Percentiles rank a stretch among this genome's conserved stretches.
These are phyloP conservation scores for Ptyas mucosa DNA, from an alignment of 2,113 vertebrate genomes.

Conservation along the genomic window DNA sequence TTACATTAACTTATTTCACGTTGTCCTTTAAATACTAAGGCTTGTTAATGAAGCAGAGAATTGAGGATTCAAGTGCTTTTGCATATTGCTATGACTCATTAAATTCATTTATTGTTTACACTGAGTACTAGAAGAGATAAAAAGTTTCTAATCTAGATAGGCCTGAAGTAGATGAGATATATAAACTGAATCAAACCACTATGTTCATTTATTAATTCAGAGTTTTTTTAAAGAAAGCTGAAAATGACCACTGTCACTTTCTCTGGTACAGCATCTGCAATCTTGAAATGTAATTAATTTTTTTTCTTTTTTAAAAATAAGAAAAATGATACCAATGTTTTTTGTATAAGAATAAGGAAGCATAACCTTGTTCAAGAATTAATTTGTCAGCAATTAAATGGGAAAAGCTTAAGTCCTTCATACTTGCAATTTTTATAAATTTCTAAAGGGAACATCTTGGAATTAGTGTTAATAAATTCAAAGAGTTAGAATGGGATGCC, in stretches of 20 bases:
- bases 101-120: not conserved
- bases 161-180: not conserved
- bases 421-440: not conserved
- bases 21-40: not conserved
- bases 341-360: not conserved
- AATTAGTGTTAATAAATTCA: not conserved
- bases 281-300: not conserved
- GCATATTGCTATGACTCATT: not conserved
- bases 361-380: not conserved
- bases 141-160: not conserved
- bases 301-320: not conserved
- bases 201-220: not conserved
- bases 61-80: not conserved
- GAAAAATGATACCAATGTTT: not conserved
- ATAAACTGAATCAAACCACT: not conserved
- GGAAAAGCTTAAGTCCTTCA: not conserved
- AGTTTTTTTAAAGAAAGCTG: not conserved
- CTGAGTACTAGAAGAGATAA: not conserved
- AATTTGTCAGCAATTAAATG: not conserved
- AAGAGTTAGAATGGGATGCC: not conserved
- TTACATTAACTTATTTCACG: not conserved
- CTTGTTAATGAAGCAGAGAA: not conserved
- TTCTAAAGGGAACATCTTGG: not conserved
- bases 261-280: not conserved
- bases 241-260: not conserved